Evolutionary conservation across 2,797 vertebrate genomes (phyloP), one percentile per base, ranked within the genome.

Genomic region (Coilia nasus): DNA sequence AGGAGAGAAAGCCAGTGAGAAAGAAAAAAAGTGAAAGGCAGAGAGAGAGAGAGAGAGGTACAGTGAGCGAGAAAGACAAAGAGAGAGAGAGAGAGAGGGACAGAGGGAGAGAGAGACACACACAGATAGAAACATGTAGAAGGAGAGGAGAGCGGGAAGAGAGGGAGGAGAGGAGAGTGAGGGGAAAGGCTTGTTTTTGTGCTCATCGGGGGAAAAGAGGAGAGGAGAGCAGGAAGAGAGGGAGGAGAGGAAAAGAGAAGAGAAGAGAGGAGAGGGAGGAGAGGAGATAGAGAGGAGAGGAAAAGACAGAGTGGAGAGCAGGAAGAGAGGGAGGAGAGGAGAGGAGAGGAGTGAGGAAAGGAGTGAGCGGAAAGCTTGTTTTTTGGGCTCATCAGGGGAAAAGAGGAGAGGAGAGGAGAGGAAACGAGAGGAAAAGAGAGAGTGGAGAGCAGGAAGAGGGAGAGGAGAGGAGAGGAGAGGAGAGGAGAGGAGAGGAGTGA

Each of bases 141-240:
- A 78, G 35, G 19, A 44, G 71, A 59, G 7, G 19, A n/a, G 12
- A 59, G 57, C 17, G 21, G 57, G 28, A 57, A 23, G 14, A 75
- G 67, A 75, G 28, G 23, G 31, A 78, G 5, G 31, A 7, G 28
- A 35, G 0, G 28, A 75, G 86, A 89, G 83, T 19, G 81, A 84
- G 64, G 78, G 86, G 86, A 85, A 86, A 87, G 82, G 85, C 67
- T 35, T 81, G 28, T 71, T 85, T 85, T 86, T 88, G 81, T 81
- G 71, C 75, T 67, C 23, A 85, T 85, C 7, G 0, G 62, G n/a
- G 64, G 75, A 31, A 81, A 81, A 88, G 82, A 85, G 10, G 46
- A 47, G 46, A 47, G 10, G 46, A 47, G 46, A 47, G 10, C 4
- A 4, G 46, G 46, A 47, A 10, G 46, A 10, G 46, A 47, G 46